Conservation (phyloP, 2,797 vertebrate species). For the Micromesistius poutassou region DNA sequence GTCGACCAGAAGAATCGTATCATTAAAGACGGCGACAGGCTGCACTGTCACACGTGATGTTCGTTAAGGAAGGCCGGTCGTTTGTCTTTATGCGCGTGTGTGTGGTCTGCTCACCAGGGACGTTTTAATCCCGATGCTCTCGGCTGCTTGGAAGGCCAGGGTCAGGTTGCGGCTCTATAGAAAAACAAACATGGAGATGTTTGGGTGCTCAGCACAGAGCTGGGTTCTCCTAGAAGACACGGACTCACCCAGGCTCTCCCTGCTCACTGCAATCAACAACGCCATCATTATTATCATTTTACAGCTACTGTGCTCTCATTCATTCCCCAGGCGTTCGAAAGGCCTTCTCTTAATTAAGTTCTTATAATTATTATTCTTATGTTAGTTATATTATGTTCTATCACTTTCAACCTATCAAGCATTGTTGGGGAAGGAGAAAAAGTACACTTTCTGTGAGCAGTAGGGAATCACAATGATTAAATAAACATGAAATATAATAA, state of each 20-base stretch:
- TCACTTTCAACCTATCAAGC: background rate
- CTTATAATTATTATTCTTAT: background rate
- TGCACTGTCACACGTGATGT: background rate
- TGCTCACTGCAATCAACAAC: no score
- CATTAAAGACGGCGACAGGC: background rate
- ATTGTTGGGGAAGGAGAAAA: background rate
- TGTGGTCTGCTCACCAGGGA: slow-evolving; percentile 80
- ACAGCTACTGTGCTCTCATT: no score
- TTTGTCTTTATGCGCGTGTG: background rate
- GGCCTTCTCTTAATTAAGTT: no score
- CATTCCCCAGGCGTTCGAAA: no score
- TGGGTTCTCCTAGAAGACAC: background rate
- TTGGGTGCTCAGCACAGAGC: background rate
- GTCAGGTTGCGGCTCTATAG: slow-evolving; percentile 88
- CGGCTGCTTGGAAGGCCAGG: slow-evolving; percentile 93
- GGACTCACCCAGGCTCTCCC: background rate
- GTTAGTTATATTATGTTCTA: background rate
- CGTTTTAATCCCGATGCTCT: slow-evolving; percentile 94
- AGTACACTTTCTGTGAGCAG: background rate
- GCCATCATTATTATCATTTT: no score
- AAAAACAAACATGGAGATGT: slow-evolving; percentile 54
- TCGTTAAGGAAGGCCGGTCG: background rate
- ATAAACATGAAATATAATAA: background rate
- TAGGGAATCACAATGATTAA: background rate
- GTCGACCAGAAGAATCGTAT: background rate